Percentiles rank a stretch among this genome's conserved stretches.
Evolutionary conservation across 2,797 vertebrate genomes (phyloP).

Genomic region (Sebastes elongatus): DNA sequence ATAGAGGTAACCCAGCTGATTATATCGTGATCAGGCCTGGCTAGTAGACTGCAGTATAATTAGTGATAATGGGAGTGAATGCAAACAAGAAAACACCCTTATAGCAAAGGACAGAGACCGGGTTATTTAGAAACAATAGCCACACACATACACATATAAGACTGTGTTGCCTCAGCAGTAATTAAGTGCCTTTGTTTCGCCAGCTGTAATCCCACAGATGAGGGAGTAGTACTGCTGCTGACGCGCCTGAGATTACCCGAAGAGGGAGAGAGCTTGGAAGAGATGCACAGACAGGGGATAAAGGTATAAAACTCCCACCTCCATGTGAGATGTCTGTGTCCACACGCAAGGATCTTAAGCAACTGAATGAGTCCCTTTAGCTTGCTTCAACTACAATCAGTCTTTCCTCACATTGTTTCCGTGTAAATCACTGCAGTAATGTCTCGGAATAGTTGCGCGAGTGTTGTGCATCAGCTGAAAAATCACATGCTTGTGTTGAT

Average conservation of each 20-base stretch:
- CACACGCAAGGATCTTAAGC: background rate
- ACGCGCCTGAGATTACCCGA: constrained; percentile 69
- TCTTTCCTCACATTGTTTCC: background rate
- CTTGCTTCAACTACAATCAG: background rate
- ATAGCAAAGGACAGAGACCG: constrained; percentile 14
- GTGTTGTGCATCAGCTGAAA: constrained; percentile 45
- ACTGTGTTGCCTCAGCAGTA: constrained; percentile 67
- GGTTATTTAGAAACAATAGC: constrained; percentile 31
- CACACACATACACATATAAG: background rate
- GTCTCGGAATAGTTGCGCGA: constrained; percentile 21
- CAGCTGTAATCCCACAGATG: constrained; percentile 74
- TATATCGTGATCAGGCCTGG: background rate
- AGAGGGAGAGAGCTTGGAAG: constrained; percentile 20
- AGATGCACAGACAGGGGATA: constrained; percentile 3
- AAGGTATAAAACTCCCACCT: constrained; percentile 33
- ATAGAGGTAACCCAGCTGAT: background rate
- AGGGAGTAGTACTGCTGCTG: constrained; percentile 61
- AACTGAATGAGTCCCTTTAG: background rate
- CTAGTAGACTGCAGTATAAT: constrained; percentile 17
- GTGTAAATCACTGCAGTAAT: background rate
- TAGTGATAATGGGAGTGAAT: constrained; percentile 11
- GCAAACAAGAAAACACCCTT: constrained; percentile 19
- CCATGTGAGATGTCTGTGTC: background rate
- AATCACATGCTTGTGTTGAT: constrained; percentile 53
- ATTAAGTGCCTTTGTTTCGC: constrained; percentile 76